Evolutionary conservation across 2,113 vertebrate species (phyloP), one percentile per base, ranked within the genome.

Genomic region (Crotalus horridus): DNA sequence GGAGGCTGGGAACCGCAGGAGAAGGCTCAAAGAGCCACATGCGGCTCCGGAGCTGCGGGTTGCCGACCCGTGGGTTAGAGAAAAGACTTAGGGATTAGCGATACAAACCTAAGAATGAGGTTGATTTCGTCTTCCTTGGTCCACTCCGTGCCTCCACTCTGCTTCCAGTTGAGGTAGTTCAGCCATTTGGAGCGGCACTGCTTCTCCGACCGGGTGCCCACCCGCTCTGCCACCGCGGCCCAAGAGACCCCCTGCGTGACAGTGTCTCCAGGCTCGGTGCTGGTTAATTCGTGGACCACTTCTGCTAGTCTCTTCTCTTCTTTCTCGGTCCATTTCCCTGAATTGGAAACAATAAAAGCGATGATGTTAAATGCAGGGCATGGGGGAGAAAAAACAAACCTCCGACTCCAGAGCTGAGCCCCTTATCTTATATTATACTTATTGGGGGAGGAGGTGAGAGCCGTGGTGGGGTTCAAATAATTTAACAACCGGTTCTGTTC

Each of bases 121-220:
- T 98, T 99, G 94, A 99, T 98, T 97, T 99, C 99, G 92, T 99
- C 99, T 94, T 99, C 99, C 97, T 99, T 99, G 94, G 98, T 99
- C 99, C 99, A 99, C 94, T 99, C 99, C 0, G 99, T 99, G 26
- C 99, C 99, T 56, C 99, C 99, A 33, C 99, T 99, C 94, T 99
- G 99, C 94, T 99, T 99, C 99, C 99, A 99, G 98, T 99, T 99
- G 93, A 99, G 98, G 97, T 99, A 99, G 97, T 99, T 99, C 91
- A 99, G 98, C 99, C 99, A 99, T 85, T 99, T 99, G 1, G 99
- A 99, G 87, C 99, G 99, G 93, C 99, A 99, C 74, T 99, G 99
- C 94, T 99, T 99, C 97, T 99, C 99, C 2, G 99, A 99, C 95
- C 99, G 98, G 0, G 99, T 99, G 93, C 99, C 98, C 0, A 99